Evolutionary conservation across 1,140 invertebrate species (phyloP), one percentile per base, ranked within the genome.

Genomic region (Ctenoplectra terminalis): DNA sequence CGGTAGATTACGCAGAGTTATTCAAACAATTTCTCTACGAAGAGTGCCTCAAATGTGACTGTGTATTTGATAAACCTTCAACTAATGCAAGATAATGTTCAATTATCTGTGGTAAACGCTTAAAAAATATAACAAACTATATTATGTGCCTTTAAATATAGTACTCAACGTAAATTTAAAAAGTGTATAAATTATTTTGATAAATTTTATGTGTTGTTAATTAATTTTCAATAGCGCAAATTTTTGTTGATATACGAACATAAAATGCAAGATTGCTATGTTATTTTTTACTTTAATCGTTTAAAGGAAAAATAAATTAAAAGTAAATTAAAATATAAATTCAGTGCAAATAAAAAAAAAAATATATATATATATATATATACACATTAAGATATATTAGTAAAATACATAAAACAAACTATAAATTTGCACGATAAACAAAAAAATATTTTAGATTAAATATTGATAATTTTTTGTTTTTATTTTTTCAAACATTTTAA

Each of bases 1-100:
- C 26, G 87, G 90, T 46, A 90, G 88, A 87, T 78, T 94, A 66
- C 91, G 92, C n/a, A 90, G 92, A 82, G 89, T 92, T 8, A 92
- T 94, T 81, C 93, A 93, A 85, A 90, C 91, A 5, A 91, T 94
- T 70, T 88, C 93, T 60, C 85, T 89, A 50, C 92, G 90, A 58
- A 90, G 90, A 91, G 92, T 93, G 89, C 92, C 91, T 87, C 90
- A 90, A 81, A 91, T 93, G 82, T 94, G 90, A 87, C 56, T 76
- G 71, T 61, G 48, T 48, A 81, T 75, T 56, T 81, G 46, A 84
- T 23, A 52, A 73, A 63, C 13, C 26, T 34, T 74, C 23, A 46
- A 76, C 37, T 76, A 64, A 48, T 52, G 37, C 52, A 56, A 75
- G 60, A 75, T 81, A 75, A 81, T 50, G 15, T 81, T 75, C 17